These are phyloP conservation scores for Smithornis capensis DNA, from an alignment of 2,113 vertebrate species.

Conservation along the genomic window DNA sequence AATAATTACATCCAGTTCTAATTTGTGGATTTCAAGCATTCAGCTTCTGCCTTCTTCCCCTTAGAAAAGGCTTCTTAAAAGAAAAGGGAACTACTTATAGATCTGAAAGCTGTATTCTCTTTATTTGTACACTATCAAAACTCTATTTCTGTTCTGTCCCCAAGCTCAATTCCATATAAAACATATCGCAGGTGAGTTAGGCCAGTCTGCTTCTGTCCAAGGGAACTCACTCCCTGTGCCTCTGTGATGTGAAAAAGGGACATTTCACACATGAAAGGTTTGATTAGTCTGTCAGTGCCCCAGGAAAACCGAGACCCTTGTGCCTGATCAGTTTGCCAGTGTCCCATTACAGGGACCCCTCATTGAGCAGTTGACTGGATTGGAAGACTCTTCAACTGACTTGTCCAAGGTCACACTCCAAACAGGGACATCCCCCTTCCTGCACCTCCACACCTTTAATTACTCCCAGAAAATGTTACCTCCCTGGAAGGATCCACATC, in stretches of 20 bases:
- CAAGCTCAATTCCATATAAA: neutral
- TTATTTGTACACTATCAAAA: neutral
- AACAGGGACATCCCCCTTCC: neutral
- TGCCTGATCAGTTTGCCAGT: accelerated
- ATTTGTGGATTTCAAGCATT: neutral
- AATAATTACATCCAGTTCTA: neutral
- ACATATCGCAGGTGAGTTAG: accelerated
- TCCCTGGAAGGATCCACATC: too few species aligned
- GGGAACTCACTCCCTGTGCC: neutral
- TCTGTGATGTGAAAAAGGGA: neutral
- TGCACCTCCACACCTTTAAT: neutral
- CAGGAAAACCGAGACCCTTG: neutral
- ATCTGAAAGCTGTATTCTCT: neutral
- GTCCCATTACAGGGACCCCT: too few species aligned
- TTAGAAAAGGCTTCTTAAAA: neutral
- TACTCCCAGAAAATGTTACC: accelerated
- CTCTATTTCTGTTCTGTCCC: neutral
- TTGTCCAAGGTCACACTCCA: neutral
- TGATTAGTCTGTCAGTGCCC: neutral
- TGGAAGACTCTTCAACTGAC: accelerated
- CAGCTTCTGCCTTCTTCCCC: neutral
- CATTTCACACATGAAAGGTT: too few species aligned
- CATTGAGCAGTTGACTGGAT: neutral
- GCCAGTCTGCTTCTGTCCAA: neutral
- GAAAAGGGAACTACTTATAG: neutral